Percentiles rank a stretch among this genome's conserved stretches.
Evolutionary conservation across 2,888 invertebrate genomes (phyloP).

Genomic region (Drosophila hamatofila): DNA sequence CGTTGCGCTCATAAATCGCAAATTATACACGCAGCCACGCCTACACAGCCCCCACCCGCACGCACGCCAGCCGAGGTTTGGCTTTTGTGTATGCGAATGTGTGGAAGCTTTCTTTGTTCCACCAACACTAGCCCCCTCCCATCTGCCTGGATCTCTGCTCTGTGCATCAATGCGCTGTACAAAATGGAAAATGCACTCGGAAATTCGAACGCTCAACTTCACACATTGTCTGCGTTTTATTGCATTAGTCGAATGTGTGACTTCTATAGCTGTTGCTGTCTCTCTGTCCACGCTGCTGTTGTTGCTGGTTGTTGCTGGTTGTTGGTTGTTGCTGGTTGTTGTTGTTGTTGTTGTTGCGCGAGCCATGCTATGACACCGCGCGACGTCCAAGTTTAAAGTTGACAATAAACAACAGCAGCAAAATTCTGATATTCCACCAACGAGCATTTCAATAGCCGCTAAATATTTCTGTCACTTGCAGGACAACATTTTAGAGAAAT

Average conservation of each 20-base stretch:
- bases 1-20: slow-evolving; percentile 74
- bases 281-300: slow-evolving; percentile 13
- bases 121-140: not conserved
- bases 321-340: slow-evolving; percentile 14
- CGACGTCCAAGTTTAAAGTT: slow-evolving; percentile 19
- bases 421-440: slow-evolving; percentile 1
- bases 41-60: slow-evolving; percentile 22
- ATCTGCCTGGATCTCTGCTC: not conserved
- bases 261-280: slow-evolving; percentile 14
- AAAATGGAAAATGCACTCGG: slow-evolving; percentile 74
- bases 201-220: slow-evolving; percentile 75
- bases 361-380: slow-evolving; percentile 21
- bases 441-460: slow-evolving; percentile 20
- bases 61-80: slow-evolving; percentile 46
- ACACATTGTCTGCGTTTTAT: slow-evolving; percentile 79
- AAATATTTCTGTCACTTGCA: slow-evolving; percentile 36
- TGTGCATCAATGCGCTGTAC: slow-evolving; percentile 55
- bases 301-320: slow-evolving; percentile 3
- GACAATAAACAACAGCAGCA: slow-evolving; percentile 26
- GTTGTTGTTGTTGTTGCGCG: slow-evolving; percentile 15
- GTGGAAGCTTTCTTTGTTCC: slow-evolving; percentile 46
- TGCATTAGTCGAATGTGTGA: slow-evolving; percentile 62
- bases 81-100: slow-evolving; percentile 45
- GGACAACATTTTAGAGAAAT: not conserved
- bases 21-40: slow-evolving; percentile 78